Base-by-base conservation (phyloP, 1,140 invertebrate genomes). In the Paracyclopina nana region DNA sequence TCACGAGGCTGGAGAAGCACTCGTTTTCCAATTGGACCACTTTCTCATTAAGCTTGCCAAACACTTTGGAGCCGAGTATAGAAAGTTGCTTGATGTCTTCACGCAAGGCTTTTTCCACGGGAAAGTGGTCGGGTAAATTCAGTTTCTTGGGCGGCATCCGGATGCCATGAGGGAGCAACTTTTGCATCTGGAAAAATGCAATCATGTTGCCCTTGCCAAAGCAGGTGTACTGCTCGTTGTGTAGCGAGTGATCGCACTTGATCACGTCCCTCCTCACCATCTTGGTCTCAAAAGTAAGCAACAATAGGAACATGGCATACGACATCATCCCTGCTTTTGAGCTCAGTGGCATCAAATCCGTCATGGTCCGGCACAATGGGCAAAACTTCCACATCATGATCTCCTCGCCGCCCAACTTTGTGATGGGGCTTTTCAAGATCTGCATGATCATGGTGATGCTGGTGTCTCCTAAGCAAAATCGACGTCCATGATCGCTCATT, bases 351-450 rank as follows among this genome's bases (percentile, higher is more conserved):
- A 26, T 14, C 12, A 48, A 16, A 26, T 24, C 14, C 9, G 24
- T 27, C 5, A 48, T 14, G 5, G 27, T 48, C 25, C 30, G 20
- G 22, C 45, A 48, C 14, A 28, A 14, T 9, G 27, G n/a, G 22
- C 45, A 48, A 31, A 26, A 48, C 28, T 48, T 48, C 45, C 45
- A 48, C 27, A 28, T 29, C 5, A 48, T 14, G 27, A 48, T 48
- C 20, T 18, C 25, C 12, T 27, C 43, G 3, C 20, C 16, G n/a
- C 30, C 4, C 16, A 22, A 16, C 18, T 12, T 11, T 16, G 28
- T 27, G 16, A 48, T 29, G 12, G 25, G 45, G 25, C 25, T 26
- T 6, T 29, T 28, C 11, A 48, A 16, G 20, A 16, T 12, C 26
- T 52, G 50, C 31, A 52, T 43, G 24, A 16, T 24, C 18, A 52